Conservation (phyloP, 2,113 vertebrate genomes). For the Phrynosoma blainvillii region DNA sequence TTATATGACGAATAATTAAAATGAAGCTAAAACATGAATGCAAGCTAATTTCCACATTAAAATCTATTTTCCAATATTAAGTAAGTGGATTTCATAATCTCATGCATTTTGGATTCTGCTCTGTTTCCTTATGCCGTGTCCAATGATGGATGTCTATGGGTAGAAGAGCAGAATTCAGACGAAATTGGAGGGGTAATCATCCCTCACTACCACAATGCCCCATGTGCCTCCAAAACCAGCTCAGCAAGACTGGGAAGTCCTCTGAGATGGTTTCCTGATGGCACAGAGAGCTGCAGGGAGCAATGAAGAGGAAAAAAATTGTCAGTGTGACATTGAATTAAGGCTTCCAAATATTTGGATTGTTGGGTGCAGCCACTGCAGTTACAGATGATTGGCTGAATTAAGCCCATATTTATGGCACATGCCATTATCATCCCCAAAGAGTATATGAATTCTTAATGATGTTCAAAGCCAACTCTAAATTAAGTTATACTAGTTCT, state of each 20-base stretch:
- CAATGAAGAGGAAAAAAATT: not conserved
- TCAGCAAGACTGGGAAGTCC: too few species aligned
- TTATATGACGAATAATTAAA: not conserved
- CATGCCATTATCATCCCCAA: not conserved
- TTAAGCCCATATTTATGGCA: not conserved
- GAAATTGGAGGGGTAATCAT: too few species aligned
- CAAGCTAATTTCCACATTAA: not conserved
- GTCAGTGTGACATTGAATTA: too few species aligned
- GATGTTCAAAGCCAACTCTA: not conserved
- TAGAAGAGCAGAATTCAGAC: too few species aligned
- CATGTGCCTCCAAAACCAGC: too few species aligned
- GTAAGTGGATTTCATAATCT: not conserved
- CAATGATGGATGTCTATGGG: too few species aligned
- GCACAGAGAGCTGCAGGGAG: too few species aligned
- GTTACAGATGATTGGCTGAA: not conserved
- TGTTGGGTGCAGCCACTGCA: not conserved
- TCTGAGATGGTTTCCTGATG: too few species aligned
- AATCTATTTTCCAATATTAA: not conserved
- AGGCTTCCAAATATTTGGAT: not conserved
- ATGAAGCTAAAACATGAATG: not conserved
- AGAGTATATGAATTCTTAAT: not conserved
- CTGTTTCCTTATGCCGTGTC: too few species aligned
- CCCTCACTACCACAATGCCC: too few species aligned
- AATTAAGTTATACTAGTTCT: not conserved
- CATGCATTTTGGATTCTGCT: too few species aligned